These are phyloP conservation scores for Macheiramphus alcinus DNA, from an alignment of 2,113 vertebrate genomes.

Conservation along the genomic window DNA sequence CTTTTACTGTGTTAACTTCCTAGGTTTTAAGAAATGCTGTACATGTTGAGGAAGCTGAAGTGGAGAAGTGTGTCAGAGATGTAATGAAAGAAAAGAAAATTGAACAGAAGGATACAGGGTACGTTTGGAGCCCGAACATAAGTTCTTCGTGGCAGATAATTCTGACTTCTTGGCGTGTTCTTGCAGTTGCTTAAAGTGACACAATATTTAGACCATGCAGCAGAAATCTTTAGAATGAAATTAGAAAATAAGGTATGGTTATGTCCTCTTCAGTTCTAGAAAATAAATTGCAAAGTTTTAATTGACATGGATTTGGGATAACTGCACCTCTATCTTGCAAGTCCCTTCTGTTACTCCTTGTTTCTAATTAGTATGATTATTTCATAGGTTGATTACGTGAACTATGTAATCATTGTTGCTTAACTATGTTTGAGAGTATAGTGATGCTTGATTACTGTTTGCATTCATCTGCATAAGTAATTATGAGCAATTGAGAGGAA, in stretches of 20 bases:
- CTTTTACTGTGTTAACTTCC: background rate
- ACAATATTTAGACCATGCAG: background rate
- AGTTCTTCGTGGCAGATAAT: background rate
- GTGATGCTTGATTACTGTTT: background rate
- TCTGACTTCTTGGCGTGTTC: background rate
- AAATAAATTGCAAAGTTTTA: background rate
- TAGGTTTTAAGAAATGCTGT: slow-evolving; percentile 84
- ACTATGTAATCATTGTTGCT: background rate
- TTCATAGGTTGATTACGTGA: background rate
- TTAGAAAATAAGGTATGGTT: background rate
- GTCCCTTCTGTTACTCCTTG: background rate
- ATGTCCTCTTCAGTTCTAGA: background rate
- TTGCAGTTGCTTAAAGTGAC: background rate
- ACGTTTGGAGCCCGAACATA: background rate
- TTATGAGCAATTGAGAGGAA: background rate
- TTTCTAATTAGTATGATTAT: background rate
- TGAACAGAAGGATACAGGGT: slow-evolving; percentile 82
- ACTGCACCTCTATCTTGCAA: background rate
- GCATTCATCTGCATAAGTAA: background rate
- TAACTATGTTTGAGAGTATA: background rate
- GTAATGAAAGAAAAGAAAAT: slow-evolving; percentile 88
- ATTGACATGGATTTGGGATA: background rate
- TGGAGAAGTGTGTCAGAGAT: slow-evolving; percentile 76
- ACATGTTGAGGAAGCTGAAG: slow-evolving; percentile 64
- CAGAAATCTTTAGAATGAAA: background rate